phyloP scores from a whole-genome alignment of 1,140 invertebrate genomes.

The Protaetia brevitarsis region DNA sequence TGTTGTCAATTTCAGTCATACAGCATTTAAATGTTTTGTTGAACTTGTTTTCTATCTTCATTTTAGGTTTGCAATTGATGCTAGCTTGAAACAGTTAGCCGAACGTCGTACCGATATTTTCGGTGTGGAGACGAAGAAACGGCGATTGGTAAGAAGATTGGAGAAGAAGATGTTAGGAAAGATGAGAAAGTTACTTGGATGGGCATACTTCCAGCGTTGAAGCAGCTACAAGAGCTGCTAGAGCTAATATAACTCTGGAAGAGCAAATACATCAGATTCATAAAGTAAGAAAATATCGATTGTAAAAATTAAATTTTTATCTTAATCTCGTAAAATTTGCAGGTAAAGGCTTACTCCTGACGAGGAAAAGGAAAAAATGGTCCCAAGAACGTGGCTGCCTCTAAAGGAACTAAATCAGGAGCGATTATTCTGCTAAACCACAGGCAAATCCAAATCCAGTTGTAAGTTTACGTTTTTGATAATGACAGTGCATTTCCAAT shows the following conservation, averaged over 20 bases:
- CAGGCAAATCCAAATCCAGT: constrained; percentile 47
- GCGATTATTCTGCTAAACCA: constrained; percentile 52
- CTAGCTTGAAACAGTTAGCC: constrained; percentile 91
- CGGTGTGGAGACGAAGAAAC: constrained; percentile 98
- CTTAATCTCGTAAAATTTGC: too few species aligned
- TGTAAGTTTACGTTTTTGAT: constrained; percentile 30
- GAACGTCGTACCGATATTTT: constrained; percentile 99
- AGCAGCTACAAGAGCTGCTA: constrained; percentile 83
- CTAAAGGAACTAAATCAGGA: constrained; percentile 39
- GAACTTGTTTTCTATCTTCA: neutral
- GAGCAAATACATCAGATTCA: constrained; percentile 98
- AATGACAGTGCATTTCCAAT: too few species aligned
- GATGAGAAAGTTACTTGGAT: constrained; percentile 94
- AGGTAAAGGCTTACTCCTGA: constrained; percentile 86
- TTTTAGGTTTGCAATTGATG: constrained; percentile 82
- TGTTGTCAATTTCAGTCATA: neutral
- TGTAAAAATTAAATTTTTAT: neutral
- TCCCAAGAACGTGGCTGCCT: constrained; percentile 65
- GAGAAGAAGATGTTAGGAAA: constrained; percentile 87
- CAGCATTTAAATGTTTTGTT: neutral
- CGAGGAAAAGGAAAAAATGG: constrained; percentile 91
- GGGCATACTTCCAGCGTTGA: constrained; percentile 95
- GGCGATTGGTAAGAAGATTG: constrained; percentile 98
- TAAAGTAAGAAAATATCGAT: constrained; percentile 54
- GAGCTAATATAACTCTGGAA: constrained; percentile 93